phyloP scores from a whole-genome alignment of 2,888 invertebrate species.

The Thyatira batis region DNA sequence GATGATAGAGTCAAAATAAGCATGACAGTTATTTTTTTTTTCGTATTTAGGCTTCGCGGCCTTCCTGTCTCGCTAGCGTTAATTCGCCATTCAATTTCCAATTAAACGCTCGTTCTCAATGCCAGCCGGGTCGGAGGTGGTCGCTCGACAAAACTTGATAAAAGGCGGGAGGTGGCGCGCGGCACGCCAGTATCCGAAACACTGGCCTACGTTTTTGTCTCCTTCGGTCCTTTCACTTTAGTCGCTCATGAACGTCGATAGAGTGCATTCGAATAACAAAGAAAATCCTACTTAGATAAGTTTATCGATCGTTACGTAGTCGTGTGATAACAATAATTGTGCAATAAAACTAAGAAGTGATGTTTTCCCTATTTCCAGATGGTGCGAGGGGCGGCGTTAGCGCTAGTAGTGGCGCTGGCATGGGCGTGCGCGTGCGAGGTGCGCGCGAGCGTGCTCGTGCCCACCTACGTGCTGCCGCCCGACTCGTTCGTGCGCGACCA shows the following conservation, averaged over 20 bases:
- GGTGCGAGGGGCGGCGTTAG: conserved; percentile 81
- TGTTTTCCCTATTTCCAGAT: conserved; percentile 78
- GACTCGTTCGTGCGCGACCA: conserved; percentile 80
- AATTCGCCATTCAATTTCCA: conserved; percentile 78
- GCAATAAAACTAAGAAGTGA: conserved; percentile 56
- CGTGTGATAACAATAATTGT: conserved; percentile 31
- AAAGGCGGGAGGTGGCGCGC: conserved; percentile 75
- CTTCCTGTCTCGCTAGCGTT: conserved; percentile 71
- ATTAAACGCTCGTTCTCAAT: conserved; percentile 80
- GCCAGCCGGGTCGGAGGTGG: conserved; percentile 76
- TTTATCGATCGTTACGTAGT: conserved; percentile 48
- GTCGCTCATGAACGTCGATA: conserved; percentile 65
- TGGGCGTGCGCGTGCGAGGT: conserved; percentile 64
- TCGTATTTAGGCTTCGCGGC: conserved; percentile 70
- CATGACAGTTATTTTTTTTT: conserved; percentile 60
- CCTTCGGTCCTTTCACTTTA: conserved; percentile 75
- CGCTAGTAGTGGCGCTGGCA: conserved; percentile 75
- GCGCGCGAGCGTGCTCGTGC: conserved; percentile 75
- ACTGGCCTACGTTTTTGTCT: conserved; percentile 72
- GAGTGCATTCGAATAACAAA: conserved; percentile 59
- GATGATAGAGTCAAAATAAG: conserved; percentile 35
- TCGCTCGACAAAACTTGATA: conserved; percentile 69
- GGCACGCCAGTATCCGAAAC: conserved; percentile 69
- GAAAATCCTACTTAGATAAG: conserved; percentile 73
- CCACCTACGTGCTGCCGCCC: conserved; percentile 80